Evolutionary conservation across 2,888 invertebrate species (phyloP), one percentile per base, ranked within the genome.

Genomic region (Paralinhomoeus sp.): DNA sequence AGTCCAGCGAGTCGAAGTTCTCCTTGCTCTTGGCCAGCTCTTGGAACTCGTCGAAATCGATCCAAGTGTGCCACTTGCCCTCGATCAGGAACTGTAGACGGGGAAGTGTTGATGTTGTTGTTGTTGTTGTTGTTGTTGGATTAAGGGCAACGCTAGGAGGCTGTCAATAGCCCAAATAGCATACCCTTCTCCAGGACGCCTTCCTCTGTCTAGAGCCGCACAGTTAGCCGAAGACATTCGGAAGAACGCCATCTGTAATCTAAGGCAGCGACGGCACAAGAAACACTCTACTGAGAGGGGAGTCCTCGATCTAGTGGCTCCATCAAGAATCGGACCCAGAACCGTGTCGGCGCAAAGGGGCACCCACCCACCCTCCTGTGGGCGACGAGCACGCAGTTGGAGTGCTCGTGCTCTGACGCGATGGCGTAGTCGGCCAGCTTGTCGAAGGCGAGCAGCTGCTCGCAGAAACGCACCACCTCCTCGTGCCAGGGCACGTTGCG

Each of bases 401-500:
- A 72, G 56, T 72, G 72, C 52, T 72, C 71, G 55, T 72, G 72
- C 55, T 72, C 72, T 24, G 67, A 66, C 2, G 72, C 71, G 21
- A 73, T 60, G 41, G 64, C 69, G 53, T 72, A 72, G 42, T 65
- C 62, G 7, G 65, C 12, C 7, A 12, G 7, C 5, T 12, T 27
- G 27, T 27, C n/a, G n/a, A 24, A 2, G 24, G 15, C 62, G 2
- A 57, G 57, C 39, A 72, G 54, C 48, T 66, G 60, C 48, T 63
- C 51, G 15, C 65, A 67, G 22, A 48, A 48, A 2, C 13, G 17
- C 5, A 22, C 12, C 24, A 48, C 48, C 56, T 72, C 72, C 50
- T 68, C 64, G 53, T 72, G 71, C 71, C 72, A 72, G 1, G 72
- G 72, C 2, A 72, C 70, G 57, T 73, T 72, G 50, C 68, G 64